Evolutionary conservation across 2,797 vertebrate genomes (phyloP), one percentile per base, ranked within the genome.

Genomic region (Acestrorhynchus altus): DNA sequence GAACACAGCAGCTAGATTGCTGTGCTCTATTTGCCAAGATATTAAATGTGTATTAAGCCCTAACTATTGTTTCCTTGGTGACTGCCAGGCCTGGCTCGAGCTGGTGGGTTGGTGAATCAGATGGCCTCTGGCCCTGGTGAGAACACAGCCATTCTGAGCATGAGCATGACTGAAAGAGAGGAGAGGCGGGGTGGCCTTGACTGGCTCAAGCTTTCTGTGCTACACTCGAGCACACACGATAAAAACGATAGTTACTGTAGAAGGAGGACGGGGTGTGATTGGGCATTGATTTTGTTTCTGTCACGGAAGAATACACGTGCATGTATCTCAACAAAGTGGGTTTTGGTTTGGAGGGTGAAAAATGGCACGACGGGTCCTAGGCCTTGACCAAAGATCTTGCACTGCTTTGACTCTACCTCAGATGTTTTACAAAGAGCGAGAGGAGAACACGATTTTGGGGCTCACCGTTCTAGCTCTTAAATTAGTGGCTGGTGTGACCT

Each of bases 41-140:
- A 13, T 28, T 26, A 57, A 57, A 57, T 7, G 56, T 57, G 56
- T 56, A 24, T 56, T 56, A 24, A 56, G 52, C 3, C 24, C 9
- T 26, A 57, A 57, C 56, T 24, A 56, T 56, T 24, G 22, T 57
- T 57, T 57, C 13, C 56, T 57, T 28, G 26, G 24, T 15, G 26
- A 57, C 22, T 35, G 59, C 16, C 22, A 28, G 31, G 59, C 59
- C 59, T 40, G 31, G 16, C 18, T 35, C 35, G 59, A 31, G 28
- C 73, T 75, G 61, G 47, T 56, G 49, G 31, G 35, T 57, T n/a
- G 24, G 26, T 52, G 68, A 71, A 22, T 71, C 54, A 44, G 49
- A 52, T 40, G 22, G 66, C 66, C 28, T 35, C 46, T 51, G 66
- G 26, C 35, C 66, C 24, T 69, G 66, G 49, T 18, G 44, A 28